A percentile compares a stretch with the other conserved stretches of the same genome.
Conservation (phyloP, 2,113 vertebrate genomes). For the Haemorhous mexicanus region DNA sequence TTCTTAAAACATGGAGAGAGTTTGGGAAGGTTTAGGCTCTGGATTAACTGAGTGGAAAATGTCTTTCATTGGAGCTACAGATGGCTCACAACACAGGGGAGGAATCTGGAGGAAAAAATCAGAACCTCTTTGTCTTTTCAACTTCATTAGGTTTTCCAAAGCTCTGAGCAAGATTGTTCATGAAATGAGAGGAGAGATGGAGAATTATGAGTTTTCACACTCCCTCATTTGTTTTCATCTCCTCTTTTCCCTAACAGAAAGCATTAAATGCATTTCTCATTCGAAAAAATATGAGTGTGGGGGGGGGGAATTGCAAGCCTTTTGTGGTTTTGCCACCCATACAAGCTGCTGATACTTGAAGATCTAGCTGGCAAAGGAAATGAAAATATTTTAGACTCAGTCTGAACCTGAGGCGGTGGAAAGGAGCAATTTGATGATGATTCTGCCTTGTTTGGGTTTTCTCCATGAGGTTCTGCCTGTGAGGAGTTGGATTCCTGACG, state of each 20-base stretch:
- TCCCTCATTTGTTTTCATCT: background rate
- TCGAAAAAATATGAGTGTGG: background rate
- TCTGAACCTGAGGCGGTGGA: background rate
- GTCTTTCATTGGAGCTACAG: conserved; percentile 43
- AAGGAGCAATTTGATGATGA: background rate
- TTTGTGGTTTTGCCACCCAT: background rate
- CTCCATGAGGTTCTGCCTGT: background rate
- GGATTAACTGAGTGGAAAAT: conserved; percentile 63
- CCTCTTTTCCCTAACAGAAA: background rate
- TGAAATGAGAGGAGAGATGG: background rate
- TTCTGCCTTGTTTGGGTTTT: background rate
- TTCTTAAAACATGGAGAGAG: conserved; percentile 50
- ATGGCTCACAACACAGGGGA: conserved; percentile 38
- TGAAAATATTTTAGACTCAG: background rate
- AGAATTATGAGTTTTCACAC: background rate
- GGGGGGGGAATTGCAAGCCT: background rate
- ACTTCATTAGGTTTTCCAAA: conserved; percentile 20
- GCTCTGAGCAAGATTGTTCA: background rate
- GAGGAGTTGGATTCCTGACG: background rate
- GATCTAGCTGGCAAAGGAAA: background rate
- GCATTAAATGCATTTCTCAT: background rate
- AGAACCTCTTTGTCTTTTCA: conserved; percentile 24
- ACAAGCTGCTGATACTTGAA: background rate
- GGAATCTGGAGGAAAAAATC: background rate
- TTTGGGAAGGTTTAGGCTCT: conserved; percentile 54